Evolutionary conservation across 1,140 invertebrate species (phyloP).

Genomic region (Dinoponera quadriceps): DNA sequence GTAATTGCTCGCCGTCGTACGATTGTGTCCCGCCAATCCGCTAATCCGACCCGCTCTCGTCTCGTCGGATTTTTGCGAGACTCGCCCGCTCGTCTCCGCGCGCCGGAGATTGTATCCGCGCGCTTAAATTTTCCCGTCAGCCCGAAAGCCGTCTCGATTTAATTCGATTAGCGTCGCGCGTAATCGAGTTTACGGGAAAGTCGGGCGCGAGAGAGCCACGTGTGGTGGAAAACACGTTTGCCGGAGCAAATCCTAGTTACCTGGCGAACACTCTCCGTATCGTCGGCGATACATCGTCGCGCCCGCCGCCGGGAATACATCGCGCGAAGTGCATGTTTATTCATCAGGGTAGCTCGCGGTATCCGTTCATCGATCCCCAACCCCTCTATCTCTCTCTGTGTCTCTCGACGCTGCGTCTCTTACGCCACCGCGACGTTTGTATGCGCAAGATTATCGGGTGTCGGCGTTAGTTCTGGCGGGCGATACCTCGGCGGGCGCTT

Average conservation of each 20-base stretch:
- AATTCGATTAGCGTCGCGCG: slow-evolving; percentile 53
- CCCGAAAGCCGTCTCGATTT: slow-evolving; percentile 46
- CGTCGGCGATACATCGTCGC: no score
- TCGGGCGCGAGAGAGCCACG: neutral
- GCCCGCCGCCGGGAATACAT: neutral
- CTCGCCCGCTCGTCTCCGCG: neutral
- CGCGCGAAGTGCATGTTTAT: neutral
- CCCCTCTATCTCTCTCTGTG: neutral
- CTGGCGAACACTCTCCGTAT: neutral
- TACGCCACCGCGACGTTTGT: no score
- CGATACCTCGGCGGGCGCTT: neutral
- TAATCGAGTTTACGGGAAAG: slow-evolving; percentile 48
- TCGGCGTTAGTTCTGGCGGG: no score
- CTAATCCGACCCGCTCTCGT: neutral
- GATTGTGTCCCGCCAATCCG: neutral
- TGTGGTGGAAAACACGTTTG: slow-evolving; percentile 49
- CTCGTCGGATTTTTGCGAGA: slow-evolving; percentile 38
- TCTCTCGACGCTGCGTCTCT: neutral
- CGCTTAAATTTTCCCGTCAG: slow-evolving; percentile 52
- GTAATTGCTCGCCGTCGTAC: slow-evolving; percentile 42
- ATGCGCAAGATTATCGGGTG: no score
- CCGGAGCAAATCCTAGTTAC: slow-evolving; percentile 46
- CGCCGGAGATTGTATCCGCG: slow-evolving; percentile 31
- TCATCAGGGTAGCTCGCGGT: neutral
- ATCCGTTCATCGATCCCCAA: no score